Evolutionary conservation across 2,797 vertebrate genomes (phyloP).

Genomic region (Gymnopithys bicolor): DNA sequence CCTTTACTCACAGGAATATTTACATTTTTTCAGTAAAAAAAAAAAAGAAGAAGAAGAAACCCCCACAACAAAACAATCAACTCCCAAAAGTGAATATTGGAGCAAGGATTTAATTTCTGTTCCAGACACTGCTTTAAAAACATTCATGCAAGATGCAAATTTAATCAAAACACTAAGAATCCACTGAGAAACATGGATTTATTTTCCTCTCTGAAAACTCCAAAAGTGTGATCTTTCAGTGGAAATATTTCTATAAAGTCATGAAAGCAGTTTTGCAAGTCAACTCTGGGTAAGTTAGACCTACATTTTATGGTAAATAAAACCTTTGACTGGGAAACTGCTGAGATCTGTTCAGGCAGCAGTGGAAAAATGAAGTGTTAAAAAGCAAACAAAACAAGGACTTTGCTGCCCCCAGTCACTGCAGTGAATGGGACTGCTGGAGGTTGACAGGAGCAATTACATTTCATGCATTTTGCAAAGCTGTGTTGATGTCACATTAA

Average conservation of each 20-base stretch:
- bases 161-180: not conserved
- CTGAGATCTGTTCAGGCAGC: not conserved
- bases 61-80: not conserved
- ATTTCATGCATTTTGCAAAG: not conserved
- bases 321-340: not conserved
- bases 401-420: not conserved
- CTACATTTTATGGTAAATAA: not conserved
- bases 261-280: not conserved
- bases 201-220: not conserved
- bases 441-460: slow-evolving; percentile 28
- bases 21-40: not conserved
- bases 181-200: not conserved
- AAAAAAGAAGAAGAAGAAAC: no score
- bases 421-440: not conserved
- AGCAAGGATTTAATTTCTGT: not conserved
- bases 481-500: slow-evolving; percentile 16
- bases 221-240: not conserved
- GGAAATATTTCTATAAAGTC: not conserved
- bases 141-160: not conserved
- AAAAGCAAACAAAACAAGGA: not conserved
- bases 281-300: not conserved
- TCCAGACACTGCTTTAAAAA: not conserved
- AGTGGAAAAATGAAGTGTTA: not conserved
- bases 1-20: not conserved
- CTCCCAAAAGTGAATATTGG: not conserved